These are phyloP conservation scores for Alcedo quadribrachys DNA, from an alignment of 2,797 vertebrate genomes.

Conservation along the genomic window DNA sequence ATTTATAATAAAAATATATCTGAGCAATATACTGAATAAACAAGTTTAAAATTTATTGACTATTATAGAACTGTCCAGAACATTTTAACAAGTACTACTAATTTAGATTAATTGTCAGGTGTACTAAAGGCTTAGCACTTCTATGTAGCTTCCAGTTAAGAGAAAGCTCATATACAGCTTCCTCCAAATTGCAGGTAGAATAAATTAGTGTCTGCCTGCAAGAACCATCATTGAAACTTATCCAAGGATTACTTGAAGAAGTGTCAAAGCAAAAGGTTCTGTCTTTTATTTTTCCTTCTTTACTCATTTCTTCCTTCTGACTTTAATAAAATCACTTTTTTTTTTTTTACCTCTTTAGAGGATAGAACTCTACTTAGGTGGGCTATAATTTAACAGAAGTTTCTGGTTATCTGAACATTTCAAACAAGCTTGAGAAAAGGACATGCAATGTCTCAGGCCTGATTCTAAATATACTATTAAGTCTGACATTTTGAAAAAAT, in stretches of 20 bases:
- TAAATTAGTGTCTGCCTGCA: background rate
- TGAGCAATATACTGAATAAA: background rate
- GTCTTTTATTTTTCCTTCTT: background rate
- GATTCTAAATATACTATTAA: background rate
- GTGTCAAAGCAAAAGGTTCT: background rate
- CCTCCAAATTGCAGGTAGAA: background rate
- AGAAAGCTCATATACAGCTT: background rate
- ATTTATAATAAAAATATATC: background rate
- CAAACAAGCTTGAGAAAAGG: background rate
- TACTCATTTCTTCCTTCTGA: background rate
- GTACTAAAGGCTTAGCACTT: background rate
- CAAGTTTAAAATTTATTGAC: background rate
- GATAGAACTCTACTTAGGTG: background rate
- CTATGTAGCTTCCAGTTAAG: background rate
- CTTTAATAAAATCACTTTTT: background rate
- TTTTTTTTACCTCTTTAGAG: background rate
- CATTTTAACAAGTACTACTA: background rate
- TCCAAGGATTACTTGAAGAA: background rate
- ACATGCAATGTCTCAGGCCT: background rate
- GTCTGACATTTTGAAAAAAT: background rate
- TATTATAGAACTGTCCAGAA: background rate
- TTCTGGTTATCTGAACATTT: background rate
- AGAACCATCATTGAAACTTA: background rate
- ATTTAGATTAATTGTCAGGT: background rate
- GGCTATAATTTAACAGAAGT: background rate